phyloP scores from a whole-genome alignment of 2,113 vertebrate species.

The Petaurus breviceps region DNA sequence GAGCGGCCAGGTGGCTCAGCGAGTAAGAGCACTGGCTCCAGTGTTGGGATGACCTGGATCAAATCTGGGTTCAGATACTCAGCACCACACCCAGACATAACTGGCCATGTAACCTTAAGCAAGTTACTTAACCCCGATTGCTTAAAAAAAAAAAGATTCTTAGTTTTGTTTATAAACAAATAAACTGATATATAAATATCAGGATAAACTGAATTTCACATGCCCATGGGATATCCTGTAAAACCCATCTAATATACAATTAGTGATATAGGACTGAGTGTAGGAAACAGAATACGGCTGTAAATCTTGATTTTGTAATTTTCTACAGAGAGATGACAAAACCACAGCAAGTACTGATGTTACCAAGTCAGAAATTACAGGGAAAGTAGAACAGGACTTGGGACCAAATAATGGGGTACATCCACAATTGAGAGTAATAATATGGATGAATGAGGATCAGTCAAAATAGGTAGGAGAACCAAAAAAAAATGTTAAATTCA shows the following conservation, averaged over 20 bases:
- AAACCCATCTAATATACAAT: background rate
- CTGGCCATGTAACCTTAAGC: too few relatives aligned
- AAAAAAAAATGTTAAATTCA: background rate
- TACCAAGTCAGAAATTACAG: background rate
- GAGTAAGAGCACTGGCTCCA: too few relatives aligned
- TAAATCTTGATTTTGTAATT: background rate
- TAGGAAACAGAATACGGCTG: background rate
- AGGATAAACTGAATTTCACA: background rate
- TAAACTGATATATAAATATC: too few relatives aligned
- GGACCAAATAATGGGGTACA: background rate
- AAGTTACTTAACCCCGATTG: too few relatives aligned
- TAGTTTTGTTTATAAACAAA: too few relatives aligned
- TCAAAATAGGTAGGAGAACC: background rate
- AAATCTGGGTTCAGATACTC: too few relatives aligned
- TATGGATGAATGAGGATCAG: background rate
- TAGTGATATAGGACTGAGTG: background rate
- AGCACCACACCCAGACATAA: too few relatives aligned
- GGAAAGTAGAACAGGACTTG: background rate
- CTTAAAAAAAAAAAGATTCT: too few relatives aligned
- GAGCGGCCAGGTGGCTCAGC: too few relatives aligned
- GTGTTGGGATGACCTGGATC: too few relatives aligned
- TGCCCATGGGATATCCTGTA: background rate
- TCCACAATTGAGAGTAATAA: background rate
- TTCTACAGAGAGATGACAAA: background rate
- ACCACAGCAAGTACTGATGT: background rate